phyloP scores from a whole-genome alignment of 2,888 invertebrate genomes.

The Hymenopus coronatus region DNA sequence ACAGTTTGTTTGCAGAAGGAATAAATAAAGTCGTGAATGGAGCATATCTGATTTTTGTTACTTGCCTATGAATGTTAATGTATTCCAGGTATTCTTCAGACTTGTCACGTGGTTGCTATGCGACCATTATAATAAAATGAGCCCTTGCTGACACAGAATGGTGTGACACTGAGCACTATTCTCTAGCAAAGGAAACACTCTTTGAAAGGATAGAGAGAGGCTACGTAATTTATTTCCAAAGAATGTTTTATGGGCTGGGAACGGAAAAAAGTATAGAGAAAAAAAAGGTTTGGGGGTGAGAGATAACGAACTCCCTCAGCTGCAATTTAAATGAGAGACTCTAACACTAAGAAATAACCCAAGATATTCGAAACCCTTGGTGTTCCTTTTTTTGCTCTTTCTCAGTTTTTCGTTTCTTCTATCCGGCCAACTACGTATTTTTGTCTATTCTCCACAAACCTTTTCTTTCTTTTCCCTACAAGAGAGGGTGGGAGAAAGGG shows the following conservation, averaged over 20 bases:
- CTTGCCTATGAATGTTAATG: no score
- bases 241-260: background rate
- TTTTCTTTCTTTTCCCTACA: background rate
- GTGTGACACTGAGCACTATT: background rate
- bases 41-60: no score
- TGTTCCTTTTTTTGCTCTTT: background rate
- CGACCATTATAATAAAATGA: background rate
- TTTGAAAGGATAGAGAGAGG: background rate
- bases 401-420: background rate
- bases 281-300: background rate
- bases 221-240: background rate
- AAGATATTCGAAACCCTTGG: background rate
- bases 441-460: background rate
- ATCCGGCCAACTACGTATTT: background rate
- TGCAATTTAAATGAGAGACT: conserved; percentile 13
- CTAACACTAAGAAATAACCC: background rate
- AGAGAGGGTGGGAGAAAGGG: background rate
- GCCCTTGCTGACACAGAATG: background rate
- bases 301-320: background rate
- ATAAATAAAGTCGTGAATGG: no score
- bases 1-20: no score
- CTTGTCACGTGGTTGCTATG: background rate
- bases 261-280: background rate
- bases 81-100: no score
- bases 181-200: background rate